Conservation (phyloP, 2,113 vertebrate species). For the Tinamus guttatus region DNA sequence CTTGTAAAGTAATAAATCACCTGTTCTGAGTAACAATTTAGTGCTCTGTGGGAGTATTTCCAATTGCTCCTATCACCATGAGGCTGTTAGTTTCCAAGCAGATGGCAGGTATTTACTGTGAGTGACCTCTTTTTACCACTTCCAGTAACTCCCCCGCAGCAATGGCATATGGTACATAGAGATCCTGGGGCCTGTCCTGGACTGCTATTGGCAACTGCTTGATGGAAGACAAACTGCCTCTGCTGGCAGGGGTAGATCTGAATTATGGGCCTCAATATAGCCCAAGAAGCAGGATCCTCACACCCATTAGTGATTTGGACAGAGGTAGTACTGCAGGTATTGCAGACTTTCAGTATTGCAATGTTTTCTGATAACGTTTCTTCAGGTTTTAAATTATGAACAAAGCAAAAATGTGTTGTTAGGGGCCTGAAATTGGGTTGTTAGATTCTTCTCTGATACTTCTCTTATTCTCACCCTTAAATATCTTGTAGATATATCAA, state of each 20-base stretch:
- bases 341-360: not conserved
- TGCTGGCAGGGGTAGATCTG: not conserved
- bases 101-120: constrained; percentile 82
- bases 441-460: not conserved
- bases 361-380: not conserved
- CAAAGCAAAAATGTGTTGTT: not conserved
- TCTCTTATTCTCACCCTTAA: not conserved
- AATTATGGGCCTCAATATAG: not conserved
- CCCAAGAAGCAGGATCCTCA: not conserved
- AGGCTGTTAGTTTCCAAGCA: constrained; percentile 76
- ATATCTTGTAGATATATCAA: not conserved
- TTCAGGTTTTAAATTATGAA: not conserved
- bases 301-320: not conserved
- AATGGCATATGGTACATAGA: constrained; percentile 75
- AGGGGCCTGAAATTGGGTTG: not conserved
- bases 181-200: constrained; percentile 36
- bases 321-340: fast-evolving
- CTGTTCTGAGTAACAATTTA: constrained; percentile 78
- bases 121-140: constrained; percentile 74
- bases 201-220: constrained; percentile 62
- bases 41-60: constrained; percentile 71
- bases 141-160: constrained; percentile 62
- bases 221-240: constrained; percentile 33
- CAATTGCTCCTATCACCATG: constrained; percentile 70
- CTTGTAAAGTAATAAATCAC: constrained; percentile 81